Percentiles rank a stretch among this genome's conserved stretches.
Evolutionary conservation across 1,140 invertebrate genomes (phyloP).

Genomic region (Bathynomus jamesi): DNA sequence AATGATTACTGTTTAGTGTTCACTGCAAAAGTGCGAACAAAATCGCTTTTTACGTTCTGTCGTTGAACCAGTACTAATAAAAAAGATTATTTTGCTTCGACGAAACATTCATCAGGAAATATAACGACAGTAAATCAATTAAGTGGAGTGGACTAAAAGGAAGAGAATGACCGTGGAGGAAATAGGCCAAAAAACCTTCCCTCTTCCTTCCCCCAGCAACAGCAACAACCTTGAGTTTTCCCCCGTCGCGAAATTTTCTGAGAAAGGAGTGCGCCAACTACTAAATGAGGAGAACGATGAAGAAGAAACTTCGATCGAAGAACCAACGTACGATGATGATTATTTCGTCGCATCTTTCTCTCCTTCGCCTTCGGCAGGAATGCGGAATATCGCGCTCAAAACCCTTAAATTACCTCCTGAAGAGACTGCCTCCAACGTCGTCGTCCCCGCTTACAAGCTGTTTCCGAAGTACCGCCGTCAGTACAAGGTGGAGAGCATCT

Average conservation of each 20-base stretch:
- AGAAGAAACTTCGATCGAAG: neutral
- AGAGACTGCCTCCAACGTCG: neutral
- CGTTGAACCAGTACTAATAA: no score
- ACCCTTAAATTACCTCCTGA: neutral
- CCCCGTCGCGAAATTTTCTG: neutral
- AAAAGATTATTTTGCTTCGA: no score
- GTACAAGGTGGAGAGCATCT: conserved; percentile 76
- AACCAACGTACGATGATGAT: no score
- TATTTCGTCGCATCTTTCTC: neutral
- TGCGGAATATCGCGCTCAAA: neutral
- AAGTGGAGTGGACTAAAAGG: no score
- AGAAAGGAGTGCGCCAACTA: no score
- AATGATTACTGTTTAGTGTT: no score
- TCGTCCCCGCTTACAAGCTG: conserved; percentile 17
- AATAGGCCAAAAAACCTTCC: neutral
- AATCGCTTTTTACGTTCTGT: no score
- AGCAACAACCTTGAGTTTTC: neutral
- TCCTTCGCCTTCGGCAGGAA: neutral
- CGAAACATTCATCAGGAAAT: no score
- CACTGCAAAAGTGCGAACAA: no score
- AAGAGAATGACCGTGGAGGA: neutral
- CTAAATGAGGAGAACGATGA: neutral
- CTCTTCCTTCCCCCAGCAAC: neutral
- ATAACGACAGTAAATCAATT: no score
- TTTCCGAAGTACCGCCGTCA: conserved; percentile 49